A percentile compares a stretch with the other conserved stretches of the same genome.
Conservation (phyloP, 2,888 invertebrate genomes). For the Caenorhabditis sinica region DNA sequence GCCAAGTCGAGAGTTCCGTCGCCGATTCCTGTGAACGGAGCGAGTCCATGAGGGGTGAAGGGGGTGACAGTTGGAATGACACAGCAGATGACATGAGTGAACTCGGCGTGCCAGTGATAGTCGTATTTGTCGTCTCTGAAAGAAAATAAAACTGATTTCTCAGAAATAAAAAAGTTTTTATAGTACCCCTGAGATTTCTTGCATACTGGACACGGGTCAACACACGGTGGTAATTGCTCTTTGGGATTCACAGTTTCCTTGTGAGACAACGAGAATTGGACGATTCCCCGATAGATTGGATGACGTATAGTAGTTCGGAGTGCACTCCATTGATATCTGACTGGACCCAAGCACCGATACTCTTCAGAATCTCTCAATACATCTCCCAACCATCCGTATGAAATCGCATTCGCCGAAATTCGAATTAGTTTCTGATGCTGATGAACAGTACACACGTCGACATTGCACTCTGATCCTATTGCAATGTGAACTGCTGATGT, state of each 20-base stretch:
- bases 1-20: conserved; percentile 82
- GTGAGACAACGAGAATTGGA: conserved; percentile 72
- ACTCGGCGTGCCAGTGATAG: conserved; percentile 77
- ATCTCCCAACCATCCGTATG: conserved; percentile 92
- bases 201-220: conserved; percentile 77
- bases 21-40: conserved; percentile 79
- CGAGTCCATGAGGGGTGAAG: conserved; percentile 82
- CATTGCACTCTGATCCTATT: conserved; percentile 88
- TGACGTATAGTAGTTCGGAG: conserved; percentile 82
- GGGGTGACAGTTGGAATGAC: conserved; percentile 82
- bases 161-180: background rate
- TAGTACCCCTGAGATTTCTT: conserved; percentile 61
- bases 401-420: conserved; percentile 89
- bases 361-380: conserved; percentile 90
- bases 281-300: conserved; percentile 78
- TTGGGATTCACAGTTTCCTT: conserved; percentile 71
- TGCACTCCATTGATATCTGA: conserved; percentile 87
- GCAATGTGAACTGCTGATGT: conserved; percentile 92
- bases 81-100: conserved; percentile 82
- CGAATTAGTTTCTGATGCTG: conserved; percentile 86
- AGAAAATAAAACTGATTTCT: background rate
- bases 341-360: conserved; percentile 92
- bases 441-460: conserved; percentile 90
- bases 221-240: conserved; percentile 77
- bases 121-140: conserved; percentile 67